Evolutionary conservation across 2,888 invertebrate genomes (phyloP).

Genomic region (Lepidocyrtinus sp.): DNA sequence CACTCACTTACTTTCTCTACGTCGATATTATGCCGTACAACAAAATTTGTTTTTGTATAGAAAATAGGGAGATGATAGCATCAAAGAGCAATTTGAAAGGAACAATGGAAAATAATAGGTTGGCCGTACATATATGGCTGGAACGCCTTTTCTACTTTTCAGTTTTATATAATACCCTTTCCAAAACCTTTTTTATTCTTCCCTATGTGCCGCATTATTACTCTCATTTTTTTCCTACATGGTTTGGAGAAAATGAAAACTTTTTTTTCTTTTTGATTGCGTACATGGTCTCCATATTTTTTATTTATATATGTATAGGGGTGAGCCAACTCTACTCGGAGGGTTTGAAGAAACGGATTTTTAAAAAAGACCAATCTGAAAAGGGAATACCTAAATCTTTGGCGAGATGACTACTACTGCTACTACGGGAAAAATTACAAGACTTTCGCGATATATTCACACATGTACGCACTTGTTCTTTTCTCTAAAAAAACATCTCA

Average conservation of each 20-base stretch:
- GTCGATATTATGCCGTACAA: not conserved
- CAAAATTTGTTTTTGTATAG: constrained; percentile 2
- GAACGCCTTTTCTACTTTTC: constrained; percentile 6
- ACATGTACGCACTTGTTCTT: constrained; percentile 23
- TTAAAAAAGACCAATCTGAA: constrained; percentile 64
- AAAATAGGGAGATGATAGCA: not conserved
- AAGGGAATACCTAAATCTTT: constrained; percentile 60
- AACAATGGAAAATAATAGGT: constrained; percentile 18
- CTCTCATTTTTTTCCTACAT: constrained; percentile 9
- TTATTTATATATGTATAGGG: constrained; percentile 63
- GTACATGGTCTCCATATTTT: constrained; percentile 7
- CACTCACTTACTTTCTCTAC: constrained; percentile 2
- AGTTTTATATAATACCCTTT: not conserved
- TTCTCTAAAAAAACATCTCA: not conserved
- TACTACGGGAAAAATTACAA: constrained; percentile 31
- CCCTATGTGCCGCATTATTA: constrained; percentile 14
- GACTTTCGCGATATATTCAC: constrained; percentile 19
- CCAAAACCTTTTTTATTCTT: not conserved
- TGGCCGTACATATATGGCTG: constrained; percentile 5
- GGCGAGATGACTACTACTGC: constrained; percentile 43
- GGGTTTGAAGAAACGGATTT: constrained; percentile 71
- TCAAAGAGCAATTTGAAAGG: not conserved
- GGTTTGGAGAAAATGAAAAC: no score
- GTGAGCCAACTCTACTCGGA: constrained; percentile 71
- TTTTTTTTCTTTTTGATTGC: constrained; percentile 3